Evolutionary conservation across 2,113 vertebrate genomes (phyloP), one percentile per base, ranked within the genome.

Genomic region (Anas platyrhynchos): DNA sequence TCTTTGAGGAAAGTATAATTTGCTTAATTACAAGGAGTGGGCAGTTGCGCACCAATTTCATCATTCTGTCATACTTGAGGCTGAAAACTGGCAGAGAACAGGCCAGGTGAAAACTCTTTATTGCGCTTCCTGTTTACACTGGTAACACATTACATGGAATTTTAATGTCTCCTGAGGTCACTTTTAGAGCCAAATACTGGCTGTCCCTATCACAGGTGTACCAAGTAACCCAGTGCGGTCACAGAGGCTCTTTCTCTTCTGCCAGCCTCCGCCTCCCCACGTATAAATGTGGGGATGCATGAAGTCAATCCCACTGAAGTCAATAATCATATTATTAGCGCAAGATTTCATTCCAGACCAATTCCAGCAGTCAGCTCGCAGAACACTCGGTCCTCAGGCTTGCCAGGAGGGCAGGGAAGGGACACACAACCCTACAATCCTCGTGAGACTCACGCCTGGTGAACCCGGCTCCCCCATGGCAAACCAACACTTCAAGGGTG

Each of bases 101-200:
- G n/a, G 29, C 44, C 75, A 92, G 67, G 92, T 86, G 46, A 93
- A 96, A 92, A 74, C n/a, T 59, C 79, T 80, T 84, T 87, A 76
- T 44, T 87, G 41, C 2, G 3, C 44, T 92, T 79, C 74, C 71
- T 83, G 56, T 82, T 91, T 95, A 89, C 80, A 76, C 29, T 86
- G 38, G 61, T 86, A 88, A 91, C 2, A 3, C 1, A 1, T 75
- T 89, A 91, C 90, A 93, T 61, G 66, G 63, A 72, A 90, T 78
- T 86, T 88, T 90, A 91, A 83, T 81, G 59, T 88, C 86, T 88
- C 63, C 36, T 59, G 72, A 88, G 67, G 83, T 88, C 63, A 58
- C 27, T 81, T 79, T 43, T 69, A 68, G 56, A 66, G 68, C 8
- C 52, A 84, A 89, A 73, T 29, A 67, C 16, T 80, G 55, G 58